Percentiles rank a stretch among this genome's conserved stretches.
phyloP scores from a whole-genome alignment of 1,140 invertebrate genomes.

The Linepithema humile region DNA sequence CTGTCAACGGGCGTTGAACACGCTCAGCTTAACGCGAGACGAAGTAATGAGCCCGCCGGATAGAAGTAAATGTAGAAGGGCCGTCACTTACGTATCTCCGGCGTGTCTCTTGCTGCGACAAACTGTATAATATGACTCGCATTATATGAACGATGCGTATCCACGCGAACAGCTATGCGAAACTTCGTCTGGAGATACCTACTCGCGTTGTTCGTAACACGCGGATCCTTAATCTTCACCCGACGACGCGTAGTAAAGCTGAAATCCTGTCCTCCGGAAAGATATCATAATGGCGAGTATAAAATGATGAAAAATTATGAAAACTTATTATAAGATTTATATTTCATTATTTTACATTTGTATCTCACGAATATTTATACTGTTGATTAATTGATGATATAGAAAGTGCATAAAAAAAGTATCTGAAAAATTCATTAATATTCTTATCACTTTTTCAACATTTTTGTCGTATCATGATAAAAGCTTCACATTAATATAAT shows the following conservation, averaged over 20 bases:
- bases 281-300: neutral
- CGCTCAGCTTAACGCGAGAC: slow-evolving; percentile 68
- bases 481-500: too few species aligned
- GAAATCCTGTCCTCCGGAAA: neutral
- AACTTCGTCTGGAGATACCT: neutral
- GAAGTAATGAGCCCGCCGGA: slow-evolving; percentile 65
- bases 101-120: slow-evolving; percentile 67
- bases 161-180: neutral
- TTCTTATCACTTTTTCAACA: too few species aligned
- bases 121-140: slow-evolving; percentile 63
- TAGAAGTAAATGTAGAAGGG: slow-evolving; percentile 66
- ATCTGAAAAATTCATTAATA: neutral
- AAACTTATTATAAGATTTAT: neutral
- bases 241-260: neutral
- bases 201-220: slow-evolving; percentile 8
- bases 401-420: neutral
- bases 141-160: slow-evolving; percentile 30
- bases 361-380: neutral
- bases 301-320: neutral
- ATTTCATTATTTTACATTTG: neutral
- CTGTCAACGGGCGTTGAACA: slow-evolving; percentile 59
- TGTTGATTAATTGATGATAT: neutral
- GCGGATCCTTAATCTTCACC: slow-evolving; percentile 18
- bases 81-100: slow-evolving; percentile 59
- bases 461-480: too few species aligned